Percentiles rank a stretch among this genome's conserved stretches.
phyloP scores from a whole-genome alignment of 2,888 invertebrate genomes.

The Ceramica pisi region DNA sequence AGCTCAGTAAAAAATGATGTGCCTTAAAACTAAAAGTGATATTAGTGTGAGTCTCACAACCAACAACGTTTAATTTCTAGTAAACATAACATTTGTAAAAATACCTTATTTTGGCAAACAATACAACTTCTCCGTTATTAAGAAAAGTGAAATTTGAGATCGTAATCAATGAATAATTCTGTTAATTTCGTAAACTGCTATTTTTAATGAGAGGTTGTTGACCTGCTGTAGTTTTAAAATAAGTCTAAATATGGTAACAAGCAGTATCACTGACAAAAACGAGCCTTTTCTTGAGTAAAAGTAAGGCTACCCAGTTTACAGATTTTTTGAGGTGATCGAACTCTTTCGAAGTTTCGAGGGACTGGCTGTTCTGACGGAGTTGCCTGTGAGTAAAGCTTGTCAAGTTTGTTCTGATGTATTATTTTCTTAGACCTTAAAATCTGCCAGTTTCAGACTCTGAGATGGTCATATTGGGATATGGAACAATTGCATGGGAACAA shows the following conservation, averaged over 20 bases:
- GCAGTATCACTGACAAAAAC: conserved; percentile 3
- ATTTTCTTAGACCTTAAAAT: no score
- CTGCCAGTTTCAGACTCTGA: no score
- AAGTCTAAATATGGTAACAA: conserved; percentile 27
- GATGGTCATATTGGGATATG: no score
- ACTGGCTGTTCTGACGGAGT: no score
- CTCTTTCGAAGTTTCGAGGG: neutral
- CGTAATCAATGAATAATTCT: conserved; percentile 28
- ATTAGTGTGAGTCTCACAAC: neutral
- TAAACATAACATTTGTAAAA: conserved; percentile 1
- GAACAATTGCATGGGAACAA: no score
- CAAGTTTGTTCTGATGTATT: neutral
- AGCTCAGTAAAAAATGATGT: neutral
- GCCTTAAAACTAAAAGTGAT: neutral
- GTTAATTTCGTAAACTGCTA: conserved; percentile 14
- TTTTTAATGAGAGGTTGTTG: conserved; percentile 7
- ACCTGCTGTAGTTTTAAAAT: conserved; percentile 7
- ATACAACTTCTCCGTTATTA: neutral
- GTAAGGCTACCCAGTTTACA: conserved; percentile 39
- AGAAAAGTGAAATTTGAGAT: conserved; percentile 40
- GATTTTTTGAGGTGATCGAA: conserved; percentile 12
- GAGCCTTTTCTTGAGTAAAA: conserved; percentile 33
- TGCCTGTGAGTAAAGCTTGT: neutral
- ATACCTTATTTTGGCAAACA: neutral
- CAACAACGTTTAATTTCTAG: no score